Percentiles rank a stretch among this genome's conserved stretches.
Conservation (phyloP, 2,888 invertebrate genomes). For the Andrena trimmerana region DNA sequence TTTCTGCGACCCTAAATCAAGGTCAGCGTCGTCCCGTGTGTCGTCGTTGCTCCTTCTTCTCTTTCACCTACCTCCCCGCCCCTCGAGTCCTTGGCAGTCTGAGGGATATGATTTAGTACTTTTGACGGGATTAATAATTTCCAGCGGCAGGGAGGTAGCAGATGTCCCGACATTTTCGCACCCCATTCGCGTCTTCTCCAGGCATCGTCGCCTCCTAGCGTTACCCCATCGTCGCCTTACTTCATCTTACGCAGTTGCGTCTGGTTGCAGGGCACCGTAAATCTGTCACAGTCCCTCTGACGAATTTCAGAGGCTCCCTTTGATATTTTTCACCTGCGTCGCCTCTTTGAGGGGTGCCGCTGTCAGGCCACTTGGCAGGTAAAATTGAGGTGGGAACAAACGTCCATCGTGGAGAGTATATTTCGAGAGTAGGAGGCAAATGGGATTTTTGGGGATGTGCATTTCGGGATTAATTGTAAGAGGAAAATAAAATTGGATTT, state of each 20-base stretch:
- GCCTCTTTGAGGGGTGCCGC: constrained; percentile 5
- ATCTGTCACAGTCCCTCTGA: constrained; percentile 67
- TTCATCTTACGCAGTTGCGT: constrained; percentile 11
- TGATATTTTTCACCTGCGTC: constrained; percentile 42
- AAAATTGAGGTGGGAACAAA: not conserved
- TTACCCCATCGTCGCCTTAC: constrained; percentile 21
- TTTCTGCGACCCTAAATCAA: constrained; percentile 80
- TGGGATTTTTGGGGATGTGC: not conserved
- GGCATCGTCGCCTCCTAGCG: constrained; percentile 48
- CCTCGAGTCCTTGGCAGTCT: constrained; percentile 33
- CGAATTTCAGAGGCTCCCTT: constrained; percentile 57
- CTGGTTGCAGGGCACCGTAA: constrained; percentile 37
- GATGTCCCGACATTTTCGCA: constrained; percentile 83
- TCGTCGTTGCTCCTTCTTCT: constrained; percentile 60
- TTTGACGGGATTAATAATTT: constrained; percentile 84
- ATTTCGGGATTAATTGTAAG: not conserved
- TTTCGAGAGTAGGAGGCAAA: not conserved
- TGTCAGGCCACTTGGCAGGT: constrained; percentile 8
- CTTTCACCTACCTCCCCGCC: constrained; percentile 32
- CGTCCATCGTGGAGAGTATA: not conserved
- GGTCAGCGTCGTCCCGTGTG: constrained; percentile 72
- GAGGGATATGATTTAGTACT: constrained; percentile 81
- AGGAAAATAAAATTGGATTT: constrained; percentile 20
- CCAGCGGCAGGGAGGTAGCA: constrained; percentile 78
- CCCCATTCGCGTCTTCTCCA: constrained; percentile 60